These are phyloP conservation scores for Bombus picipes DNA, from an alignment of 1,140 invertebrate species.

Conservation along the genomic window DNA sequence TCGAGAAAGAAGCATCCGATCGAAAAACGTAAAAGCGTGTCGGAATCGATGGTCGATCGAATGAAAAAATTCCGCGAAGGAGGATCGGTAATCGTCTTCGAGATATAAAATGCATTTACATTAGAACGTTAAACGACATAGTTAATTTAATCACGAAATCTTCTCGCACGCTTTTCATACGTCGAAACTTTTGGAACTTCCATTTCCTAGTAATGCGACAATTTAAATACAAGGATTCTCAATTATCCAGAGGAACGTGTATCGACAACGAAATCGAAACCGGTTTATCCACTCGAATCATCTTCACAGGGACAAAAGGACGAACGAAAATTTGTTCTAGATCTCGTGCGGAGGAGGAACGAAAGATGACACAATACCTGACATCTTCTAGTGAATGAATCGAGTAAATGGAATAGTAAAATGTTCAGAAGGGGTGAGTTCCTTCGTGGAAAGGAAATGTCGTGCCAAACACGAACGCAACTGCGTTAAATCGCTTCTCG, in stretches of 20 bases:
- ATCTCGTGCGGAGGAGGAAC: not conserved
- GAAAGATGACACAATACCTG: not conserved
- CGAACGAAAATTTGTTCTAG: not conserved
- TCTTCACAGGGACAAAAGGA: not conserved
- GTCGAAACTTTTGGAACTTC: not conserved
- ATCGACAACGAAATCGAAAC: not conserved
- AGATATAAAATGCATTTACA: not conserved
- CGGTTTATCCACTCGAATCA: not conserved
- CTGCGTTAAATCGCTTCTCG: constrained; percentile 6
- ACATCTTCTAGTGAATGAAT: constrained; percentile 3
- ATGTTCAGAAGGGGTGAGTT: not conserved
- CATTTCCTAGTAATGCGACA: not conserved
- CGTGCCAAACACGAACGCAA: not conserved
- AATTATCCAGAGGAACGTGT: not conserved
- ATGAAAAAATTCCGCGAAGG: not conserved
- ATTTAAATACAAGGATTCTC: constrained; percentile 3
- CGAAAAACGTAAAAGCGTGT: too few relatives aligned
- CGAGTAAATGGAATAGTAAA: not conserved
- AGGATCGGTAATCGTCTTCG: too few relatives aligned
- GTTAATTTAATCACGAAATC: not conserved
- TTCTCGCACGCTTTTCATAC: not conserved
- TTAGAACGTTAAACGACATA: not conserved
- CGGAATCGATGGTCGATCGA: not conserved
- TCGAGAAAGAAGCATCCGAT: not conserved
- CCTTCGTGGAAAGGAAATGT: not conserved